Percentiles rank a stretch among this genome's conserved stretches.
phyloP scores from a whole-genome alignment of 2,888 invertebrate species.

The Ophion costatus region DNA sequence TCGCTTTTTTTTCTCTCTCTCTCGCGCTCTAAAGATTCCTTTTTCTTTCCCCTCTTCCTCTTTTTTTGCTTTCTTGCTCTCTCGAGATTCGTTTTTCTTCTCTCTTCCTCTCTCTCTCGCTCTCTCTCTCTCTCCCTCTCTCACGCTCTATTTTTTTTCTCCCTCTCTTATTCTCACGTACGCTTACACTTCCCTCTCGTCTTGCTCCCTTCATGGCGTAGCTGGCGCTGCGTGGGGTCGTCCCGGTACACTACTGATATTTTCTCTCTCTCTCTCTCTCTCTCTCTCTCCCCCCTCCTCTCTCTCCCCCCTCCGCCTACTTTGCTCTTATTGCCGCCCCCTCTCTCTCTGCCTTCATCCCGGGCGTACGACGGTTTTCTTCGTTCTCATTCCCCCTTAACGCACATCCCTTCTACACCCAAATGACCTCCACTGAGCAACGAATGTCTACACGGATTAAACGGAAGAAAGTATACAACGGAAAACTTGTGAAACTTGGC shows the following conservation, averaged over 20 bases:
- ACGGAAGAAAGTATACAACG: no score
- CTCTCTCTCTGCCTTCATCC: not conserved
- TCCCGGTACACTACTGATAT: conserved; percentile 51
- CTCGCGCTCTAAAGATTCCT: not conserved
- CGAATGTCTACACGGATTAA: conserved; percentile 67
- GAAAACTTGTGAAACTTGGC: no score
- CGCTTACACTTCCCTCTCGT: no score
- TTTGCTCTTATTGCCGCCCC: not conserved
- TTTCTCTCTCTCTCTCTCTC: conserved; percentile 14
- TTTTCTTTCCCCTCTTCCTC: not conserved
- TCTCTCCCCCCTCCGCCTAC: not conserved
- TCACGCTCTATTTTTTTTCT: no score
- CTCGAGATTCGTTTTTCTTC: no score
- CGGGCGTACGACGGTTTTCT: conserved; percentile 8
- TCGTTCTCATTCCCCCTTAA: conserved; percentile 27
- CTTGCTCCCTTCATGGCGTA: no score
- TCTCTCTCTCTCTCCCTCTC: no score
- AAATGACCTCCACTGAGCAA: conserved; percentile 52
- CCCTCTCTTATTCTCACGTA: no score
- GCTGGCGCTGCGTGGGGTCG: conserved; percentile 27
- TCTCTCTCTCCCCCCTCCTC: conserved; percentile 2
- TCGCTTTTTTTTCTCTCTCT: not conserved
- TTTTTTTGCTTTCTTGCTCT: not conserved
- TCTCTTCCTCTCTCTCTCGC: no score
- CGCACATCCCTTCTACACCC: conserved; percentile 32